Conservation (phyloP, 2,797 vertebrate species). For the Scyliorhinus canicula region DNA sequence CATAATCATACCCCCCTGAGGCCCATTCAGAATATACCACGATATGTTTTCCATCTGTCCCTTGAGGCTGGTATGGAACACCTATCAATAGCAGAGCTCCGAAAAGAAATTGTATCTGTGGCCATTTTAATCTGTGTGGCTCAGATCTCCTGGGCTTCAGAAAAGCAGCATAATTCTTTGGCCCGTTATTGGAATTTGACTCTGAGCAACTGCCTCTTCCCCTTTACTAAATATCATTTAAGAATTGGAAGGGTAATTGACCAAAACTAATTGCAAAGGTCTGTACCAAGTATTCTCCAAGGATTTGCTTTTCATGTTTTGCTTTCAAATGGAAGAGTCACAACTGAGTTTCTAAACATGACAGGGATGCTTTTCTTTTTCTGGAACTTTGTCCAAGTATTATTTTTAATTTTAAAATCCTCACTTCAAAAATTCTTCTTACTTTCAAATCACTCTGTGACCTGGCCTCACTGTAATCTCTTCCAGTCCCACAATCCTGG, state of each 20-base stretch:
- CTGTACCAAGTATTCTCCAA: background rate
- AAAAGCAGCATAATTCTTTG: background rate
- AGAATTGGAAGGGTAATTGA: background rate
- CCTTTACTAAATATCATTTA: background rate
- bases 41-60: background rate
- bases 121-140: background rate
- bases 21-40: background rate
- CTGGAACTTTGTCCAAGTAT: background rate
- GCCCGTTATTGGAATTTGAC: background rate
- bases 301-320: background rate
- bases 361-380: background rate
- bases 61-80: background rate
- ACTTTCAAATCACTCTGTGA: too few relatives aligned
- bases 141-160: background rate
- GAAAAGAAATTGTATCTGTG: background rate
- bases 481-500: too few relatives aligned
- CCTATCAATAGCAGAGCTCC: background rate
- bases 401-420: background rate
- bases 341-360: background rate
- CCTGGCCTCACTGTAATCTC: too few relatives aligned
- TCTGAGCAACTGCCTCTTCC: background rate
- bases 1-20: background rate
- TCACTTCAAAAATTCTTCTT: too few relatives aligned
- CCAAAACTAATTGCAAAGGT: background rate
- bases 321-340: background rate